Conservation (phyloP, 2,797 vertebrate genomes). For the Pterois miles region DNA sequence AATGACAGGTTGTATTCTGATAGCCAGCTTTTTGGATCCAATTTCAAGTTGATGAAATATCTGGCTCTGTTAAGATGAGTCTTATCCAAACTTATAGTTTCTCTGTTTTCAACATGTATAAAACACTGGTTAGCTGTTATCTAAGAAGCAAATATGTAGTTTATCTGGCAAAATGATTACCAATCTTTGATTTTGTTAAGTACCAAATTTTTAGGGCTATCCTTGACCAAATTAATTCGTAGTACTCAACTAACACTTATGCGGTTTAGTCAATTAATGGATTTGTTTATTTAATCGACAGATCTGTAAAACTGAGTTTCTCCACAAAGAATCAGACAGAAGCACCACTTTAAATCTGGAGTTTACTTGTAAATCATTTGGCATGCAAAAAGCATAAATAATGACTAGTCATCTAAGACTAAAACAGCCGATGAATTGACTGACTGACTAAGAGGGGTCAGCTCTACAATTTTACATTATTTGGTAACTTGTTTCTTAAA, state of each 20-base stretch:
- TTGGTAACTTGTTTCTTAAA: not conserved
- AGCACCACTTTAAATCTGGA: too few relatives aligned
- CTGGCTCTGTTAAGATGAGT: slow-evolving; percentile 2
- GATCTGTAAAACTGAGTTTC: too few relatives aligned
- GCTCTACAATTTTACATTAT: not conserved
- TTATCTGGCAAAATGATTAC: not conserved
- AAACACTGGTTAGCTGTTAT: not conserved
- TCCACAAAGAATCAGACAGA: too few relatives aligned
- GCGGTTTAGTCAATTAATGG: too few relatives aligned
- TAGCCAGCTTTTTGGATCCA: not conserved
- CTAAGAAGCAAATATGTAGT: not conserved
- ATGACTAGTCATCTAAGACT: too few relatives aligned
- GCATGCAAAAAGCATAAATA: too few relatives aligned
- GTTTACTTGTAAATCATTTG: too few relatives aligned
- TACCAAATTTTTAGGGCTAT: not conserved
- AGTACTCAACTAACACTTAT: not conserved
- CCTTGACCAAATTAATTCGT: not conserved
- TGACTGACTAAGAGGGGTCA: too few relatives aligned
- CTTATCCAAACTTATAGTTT: not conserved
- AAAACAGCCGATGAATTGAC: too few relatives aligned
- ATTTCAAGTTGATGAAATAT: slow-evolving; percentile 4
- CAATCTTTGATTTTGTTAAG: not conserved
- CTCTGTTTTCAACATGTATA: not conserved
- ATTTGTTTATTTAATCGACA: too few relatives aligned
- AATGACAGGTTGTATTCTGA: not conserved